These are phyloP conservation scores for Lomographa bimaculata DNA, from an alignment of 2,888 invertebrate genomes.

Conservation along the genomic window DNA sequence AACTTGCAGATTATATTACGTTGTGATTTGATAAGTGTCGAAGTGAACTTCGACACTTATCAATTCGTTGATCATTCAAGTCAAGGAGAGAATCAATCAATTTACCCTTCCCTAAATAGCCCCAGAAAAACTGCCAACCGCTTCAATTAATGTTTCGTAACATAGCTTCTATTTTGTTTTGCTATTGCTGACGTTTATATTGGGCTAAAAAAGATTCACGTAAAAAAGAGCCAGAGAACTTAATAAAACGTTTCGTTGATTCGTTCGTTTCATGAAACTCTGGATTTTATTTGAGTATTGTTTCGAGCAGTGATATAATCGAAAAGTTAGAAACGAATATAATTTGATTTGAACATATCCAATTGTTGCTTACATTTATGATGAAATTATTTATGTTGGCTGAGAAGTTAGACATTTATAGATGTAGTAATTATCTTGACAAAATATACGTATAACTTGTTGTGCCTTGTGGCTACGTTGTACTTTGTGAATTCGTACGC, in stretches of 20 bases:
- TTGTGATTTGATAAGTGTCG: too few relatives aligned
- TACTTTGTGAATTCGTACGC: too few relatives aligned
- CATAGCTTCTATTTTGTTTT: constrained; percentile 13
- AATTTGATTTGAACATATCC: constrained; percentile 11
- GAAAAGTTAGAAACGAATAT: constrained; percentile 24
- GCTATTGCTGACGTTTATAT: constrained; percentile 19
- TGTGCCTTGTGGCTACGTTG: too few relatives aligned
- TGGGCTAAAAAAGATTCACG: constrained; percentile 15
- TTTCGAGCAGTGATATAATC: constrained; percentile 28
- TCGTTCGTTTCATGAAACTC: constrained; percentile 18
- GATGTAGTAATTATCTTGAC: too few relatives aligned
- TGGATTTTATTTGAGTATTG: constrained; percentile 30
- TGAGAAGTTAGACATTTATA: too few relatives aligned
- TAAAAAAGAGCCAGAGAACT: constrained; percentile 24
- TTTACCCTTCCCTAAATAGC: too few relatives aligned
- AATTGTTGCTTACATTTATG: constrained; percentile 7
- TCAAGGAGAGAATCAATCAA: too few relatives aligned
- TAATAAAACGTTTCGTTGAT: constrained; percentile 28
- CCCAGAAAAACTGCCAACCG: constrained; percentile 5
- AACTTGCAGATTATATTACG: too few relatives aligned
- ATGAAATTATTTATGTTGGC: constrained; percentile 6
- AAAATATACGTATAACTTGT: too few relatives aligned
- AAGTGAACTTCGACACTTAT: too few relatives aligned
- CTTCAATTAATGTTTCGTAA: constrained; percentile 8
- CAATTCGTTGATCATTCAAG: too few relatives aligned